Percentiles rank a stretch among this genome's conserved stretches.
phyloP scores from a whole-genome alignment of 1,140 invertebrate species.

The Gryon sp. region DNA sequence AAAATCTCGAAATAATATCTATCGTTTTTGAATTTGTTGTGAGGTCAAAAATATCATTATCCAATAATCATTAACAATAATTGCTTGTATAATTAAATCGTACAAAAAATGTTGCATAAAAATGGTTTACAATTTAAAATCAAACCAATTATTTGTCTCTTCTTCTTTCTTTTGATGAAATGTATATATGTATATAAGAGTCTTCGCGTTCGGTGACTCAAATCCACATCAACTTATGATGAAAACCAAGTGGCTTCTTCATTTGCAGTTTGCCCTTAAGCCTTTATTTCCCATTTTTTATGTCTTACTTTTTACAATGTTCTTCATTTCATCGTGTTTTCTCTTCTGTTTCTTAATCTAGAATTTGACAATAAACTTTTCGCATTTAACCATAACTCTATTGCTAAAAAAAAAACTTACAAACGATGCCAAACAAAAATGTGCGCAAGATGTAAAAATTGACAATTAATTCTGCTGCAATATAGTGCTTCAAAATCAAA shows the following conservation, averaged over 20 bases:
- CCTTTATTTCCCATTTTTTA: conserved; percentile 31
- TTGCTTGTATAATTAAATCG: not conserved
- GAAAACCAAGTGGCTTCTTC: conserved; percentile 50
- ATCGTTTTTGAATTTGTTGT: conserved; percentile 18
- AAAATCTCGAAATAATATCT: no score
- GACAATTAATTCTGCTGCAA: conserved; percentile 16
- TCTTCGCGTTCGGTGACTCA: conserved; percentile 17
- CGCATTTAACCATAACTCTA: conserved; percentile 34
- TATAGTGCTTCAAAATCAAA: conserved; percentile 20
- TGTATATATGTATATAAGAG: conserved; percentile 11
- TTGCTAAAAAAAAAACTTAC: conserved; percentile 26
- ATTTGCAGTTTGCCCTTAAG: conserved; percentile 59
- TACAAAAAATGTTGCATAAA: conserved; percentile 13
- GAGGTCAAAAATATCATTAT: conserved; percentile 21
- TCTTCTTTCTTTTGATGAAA: no score
- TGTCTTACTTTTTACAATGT: not conserved
- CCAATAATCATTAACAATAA: conserved; percentile 4
- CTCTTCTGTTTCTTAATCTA: conserved; percentile 9
- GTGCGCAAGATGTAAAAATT: conserved; percentile 16
- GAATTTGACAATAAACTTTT: conserved; percentile 17
- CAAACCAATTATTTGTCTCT: not conserved
- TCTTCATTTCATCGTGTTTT: no score
- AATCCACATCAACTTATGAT: conserved; percentile 33
- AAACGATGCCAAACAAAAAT: conserved; percentile 40
- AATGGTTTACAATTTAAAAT: conserved; percentile 2